phyloP scores from a whole-genome alignment of 2,888 invertebrate species.

The Celastrina argiolus region DNA sequence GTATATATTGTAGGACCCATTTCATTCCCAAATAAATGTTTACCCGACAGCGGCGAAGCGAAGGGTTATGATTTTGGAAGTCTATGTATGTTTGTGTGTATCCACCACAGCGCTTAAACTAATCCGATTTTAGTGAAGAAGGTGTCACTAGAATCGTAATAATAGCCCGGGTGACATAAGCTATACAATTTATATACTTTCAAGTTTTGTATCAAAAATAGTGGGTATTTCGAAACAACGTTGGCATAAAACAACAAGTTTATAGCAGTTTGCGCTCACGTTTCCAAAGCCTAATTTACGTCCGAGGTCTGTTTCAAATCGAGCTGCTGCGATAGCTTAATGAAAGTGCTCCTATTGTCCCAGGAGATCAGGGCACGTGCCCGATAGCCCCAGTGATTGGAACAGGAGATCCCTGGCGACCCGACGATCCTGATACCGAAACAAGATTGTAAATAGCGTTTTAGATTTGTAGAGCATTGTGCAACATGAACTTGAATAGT shows the following conservation, averaged over 20 bases:
- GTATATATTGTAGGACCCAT: too few relatives aligned
- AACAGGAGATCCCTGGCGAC: constrained; percentile 31
- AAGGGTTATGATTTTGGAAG: too few relatives aligned
- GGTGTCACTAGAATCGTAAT: too few relatives aligned
- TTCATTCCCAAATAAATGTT: too few relatives aligned
- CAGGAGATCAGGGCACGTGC: constrained; percentile 32
- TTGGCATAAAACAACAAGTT: neutral
- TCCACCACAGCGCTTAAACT: too few relatives aligned
- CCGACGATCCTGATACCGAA: constrained; percentile 28
- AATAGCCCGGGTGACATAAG: too few relatives aligned
- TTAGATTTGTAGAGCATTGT: constrained; percentile 14
- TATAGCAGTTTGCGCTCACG: constrained; percentile 3
- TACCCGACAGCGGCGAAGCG: too few relatives aligned
- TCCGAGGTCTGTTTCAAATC: constrained; percentile 21
- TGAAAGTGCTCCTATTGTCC: constrained; percentile 35
- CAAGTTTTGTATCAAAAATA: too few relatives aligned
- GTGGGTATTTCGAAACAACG: too few relatives aligned
- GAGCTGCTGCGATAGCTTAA: constrained; percentile 28
- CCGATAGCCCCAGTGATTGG: constrained; percentile 34
- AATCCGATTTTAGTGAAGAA: too few relatives aligned
- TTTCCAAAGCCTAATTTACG: constrained; percentile 12
- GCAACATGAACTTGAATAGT: neutral
- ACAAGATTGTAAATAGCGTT: constrained; percentile 24
- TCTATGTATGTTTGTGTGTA: too few relatives aligned
- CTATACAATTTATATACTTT: too few relatives aligned